Percentiles rank a stretch among this genome's conserved stretches.
Evolutionary conservation across 2,888 invertebrate species (phyloP).

Genomic region (Heliconius ismenius): DNA sequence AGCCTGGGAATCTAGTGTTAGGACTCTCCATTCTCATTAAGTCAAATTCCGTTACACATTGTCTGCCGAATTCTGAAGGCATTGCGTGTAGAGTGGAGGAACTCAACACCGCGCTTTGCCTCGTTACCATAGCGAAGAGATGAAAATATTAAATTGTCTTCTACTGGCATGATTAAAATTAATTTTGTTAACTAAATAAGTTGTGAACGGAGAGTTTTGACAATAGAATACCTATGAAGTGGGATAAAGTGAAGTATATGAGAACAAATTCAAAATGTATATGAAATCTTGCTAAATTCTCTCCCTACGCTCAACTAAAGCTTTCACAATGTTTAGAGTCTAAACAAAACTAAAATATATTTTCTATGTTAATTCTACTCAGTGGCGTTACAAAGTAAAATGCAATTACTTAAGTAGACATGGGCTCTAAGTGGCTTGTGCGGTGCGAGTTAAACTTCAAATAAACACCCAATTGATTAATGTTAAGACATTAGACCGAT

Average conservation of each 20-base stretch:
- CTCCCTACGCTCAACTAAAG: no score
- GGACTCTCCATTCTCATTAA: no score
- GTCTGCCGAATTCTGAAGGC: no score
- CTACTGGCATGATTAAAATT: no score
- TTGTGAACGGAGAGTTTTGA: neutral
- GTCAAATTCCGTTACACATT: no score
- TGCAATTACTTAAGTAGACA: slow-evolving; percentile 14
- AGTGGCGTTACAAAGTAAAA: neutral
- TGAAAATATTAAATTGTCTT: no score
- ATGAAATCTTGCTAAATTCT: neutral
- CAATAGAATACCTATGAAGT: neutral
- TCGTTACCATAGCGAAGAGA: no score
- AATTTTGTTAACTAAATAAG: neutral
- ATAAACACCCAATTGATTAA: slow-evolving; percentile 9
- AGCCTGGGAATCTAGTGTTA: no score
- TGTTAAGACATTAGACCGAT: neutral
- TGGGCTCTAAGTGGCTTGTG: slow-evolving; percentile 2
- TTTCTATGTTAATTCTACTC: neutral
- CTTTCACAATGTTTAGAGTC: neutral
- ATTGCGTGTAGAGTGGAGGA: no score
- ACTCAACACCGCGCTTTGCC: no score
- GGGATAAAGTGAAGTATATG: neutral
- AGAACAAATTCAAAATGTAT: neutral
- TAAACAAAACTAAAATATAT: neutral
- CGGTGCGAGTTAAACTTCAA: slow-evolving; percentile 2